Percentiles rank a stretch among this genome's conserved stretches.
Evolutionary conservation across 2,797 vertebrate species (phyloP).

Genomic region (Apogon hyalosoma): DNA sequence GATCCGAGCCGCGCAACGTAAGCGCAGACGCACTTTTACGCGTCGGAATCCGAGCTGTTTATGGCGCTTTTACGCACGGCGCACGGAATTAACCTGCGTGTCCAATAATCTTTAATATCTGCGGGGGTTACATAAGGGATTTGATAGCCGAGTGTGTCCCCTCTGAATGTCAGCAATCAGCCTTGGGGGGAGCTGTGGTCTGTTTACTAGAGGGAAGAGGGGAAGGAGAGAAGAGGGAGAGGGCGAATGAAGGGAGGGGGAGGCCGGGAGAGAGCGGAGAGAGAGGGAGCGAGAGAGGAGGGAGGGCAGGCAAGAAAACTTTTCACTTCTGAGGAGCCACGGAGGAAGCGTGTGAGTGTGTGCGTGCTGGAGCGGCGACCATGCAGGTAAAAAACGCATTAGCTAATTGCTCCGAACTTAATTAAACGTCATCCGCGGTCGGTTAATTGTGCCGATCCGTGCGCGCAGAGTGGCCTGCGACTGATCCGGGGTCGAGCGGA

Average conservation of each 20-base stretch:
- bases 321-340: conserved; percentile 84
- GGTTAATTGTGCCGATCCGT: conserved; percentile 69
- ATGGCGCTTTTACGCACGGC: no score
- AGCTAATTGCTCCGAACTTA: conserved; percentile 86
- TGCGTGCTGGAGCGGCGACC: conserved; percentile 84
- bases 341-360: conserved; percentile 82
- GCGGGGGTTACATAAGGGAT: conserved; percentile 74
- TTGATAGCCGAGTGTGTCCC: conserved; percentile 69
- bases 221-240: conserved; percentile 79
- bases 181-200: conserved; percentile 88
- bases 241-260: conserved; percentile 72
- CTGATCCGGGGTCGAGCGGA: conserved; percentile 55
- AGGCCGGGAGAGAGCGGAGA: conserved; percentile 55
- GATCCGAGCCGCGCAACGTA: no score
- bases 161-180: conserved; percentile 84
- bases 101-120: conserved; percentile 50
- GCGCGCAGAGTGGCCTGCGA: conserved; percentile 62
- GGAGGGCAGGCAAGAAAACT: conserved; percentile 84
- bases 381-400: conserved; percentile 87
- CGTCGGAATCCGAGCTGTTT: no score
- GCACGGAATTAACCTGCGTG: no score
- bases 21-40: no score
- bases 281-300: conserved; percentile 59
- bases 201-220: conserved; percentile 86
- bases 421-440: conserved; percentile 81